These are phyloP conservation scores for Gavia stellata DNA, from an alignment of 2,113 vertebrate species.

Conservation along the genomic window DNA sequence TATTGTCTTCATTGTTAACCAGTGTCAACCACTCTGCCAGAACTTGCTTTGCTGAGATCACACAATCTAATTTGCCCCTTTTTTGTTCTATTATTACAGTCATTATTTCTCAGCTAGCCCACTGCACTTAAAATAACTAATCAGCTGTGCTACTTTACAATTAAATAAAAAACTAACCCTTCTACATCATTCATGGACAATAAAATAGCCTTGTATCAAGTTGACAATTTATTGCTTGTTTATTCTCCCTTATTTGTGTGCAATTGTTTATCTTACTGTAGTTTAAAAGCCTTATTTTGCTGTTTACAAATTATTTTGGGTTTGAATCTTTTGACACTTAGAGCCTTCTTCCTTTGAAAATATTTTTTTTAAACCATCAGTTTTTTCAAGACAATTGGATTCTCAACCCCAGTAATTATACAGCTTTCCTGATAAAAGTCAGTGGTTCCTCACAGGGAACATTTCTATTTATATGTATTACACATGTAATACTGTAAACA, in stretches of 20 bases:
- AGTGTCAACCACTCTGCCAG: not conserved
- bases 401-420: not conserved
- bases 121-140: constrained; percentile 3
- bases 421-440: not conserved
- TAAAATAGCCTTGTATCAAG: not conserved
- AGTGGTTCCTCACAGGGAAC: not conserved
- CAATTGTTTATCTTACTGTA: not conserved
- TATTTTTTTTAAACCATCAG: not conserved
- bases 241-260: not conserved
- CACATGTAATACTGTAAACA: not conserved
- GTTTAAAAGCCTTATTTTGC: not conserved
- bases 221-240: not conserved
- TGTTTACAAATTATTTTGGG: not conserved
- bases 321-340: not conserved
- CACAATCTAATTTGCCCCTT: not conserved
- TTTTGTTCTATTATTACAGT: not conserved
- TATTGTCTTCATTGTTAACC: not conserved
- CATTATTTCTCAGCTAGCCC: not conserved
- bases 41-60: not conserved
- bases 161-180: not conserved
- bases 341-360: not conserved
- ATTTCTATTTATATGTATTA: not conserved
- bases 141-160: not conserved
- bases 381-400: not conserved
- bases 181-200: not conserved